Evolutionary conservation across 2,888 invertebrate genomes (phyloP).

Genomic region (Amiota mariae): DNA sequence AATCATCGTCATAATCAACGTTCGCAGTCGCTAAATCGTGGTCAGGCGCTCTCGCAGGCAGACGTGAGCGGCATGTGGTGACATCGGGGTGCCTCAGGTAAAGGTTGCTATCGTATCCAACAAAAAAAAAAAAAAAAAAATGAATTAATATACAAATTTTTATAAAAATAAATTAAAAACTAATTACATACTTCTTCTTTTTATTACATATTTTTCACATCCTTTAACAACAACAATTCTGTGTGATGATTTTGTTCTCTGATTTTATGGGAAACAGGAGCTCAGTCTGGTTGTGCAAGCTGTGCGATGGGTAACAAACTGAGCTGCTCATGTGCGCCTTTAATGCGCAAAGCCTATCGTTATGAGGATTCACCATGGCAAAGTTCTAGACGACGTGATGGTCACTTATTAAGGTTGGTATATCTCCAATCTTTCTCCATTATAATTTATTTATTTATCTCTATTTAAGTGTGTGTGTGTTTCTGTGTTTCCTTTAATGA

Average conservation of each 20-base stretch:
- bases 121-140: not conserved
- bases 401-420: conserved; percentile 87
- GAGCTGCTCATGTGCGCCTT: conserved; percentile 96
- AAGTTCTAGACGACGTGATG: conserved; percentile 87
- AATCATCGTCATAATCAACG: conserved; percentile 80
- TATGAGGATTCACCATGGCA: conserved; percentile 98
- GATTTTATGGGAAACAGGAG: conserved; percentile 57
- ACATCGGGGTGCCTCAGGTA: conserved; percentile 85
- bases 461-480: not conserved
- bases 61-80: conserved; percentile 84
- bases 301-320: conserved; percentile 96
- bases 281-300: conserved; percentile 75
- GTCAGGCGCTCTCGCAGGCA: conserved; percentile 80
- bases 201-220: no score
- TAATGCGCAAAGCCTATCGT: conserved; percentile 96
- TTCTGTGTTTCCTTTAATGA: conserved; percentile 16
- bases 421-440: not conserved
- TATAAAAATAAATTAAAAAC: not conserved
- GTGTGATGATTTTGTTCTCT: conserved; percentile 4
- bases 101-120: conserved; percentile 48
- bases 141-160: not conserved
- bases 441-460: not conserved
- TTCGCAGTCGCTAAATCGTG: conserved; percentile 85
- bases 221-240: no score
- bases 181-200: no score